These are phyloP conservation scores for Ophiodon elongatus DNA, from an alignment of 2,113 vertebrate genomes.

Conservation along the genomic window DNA sequence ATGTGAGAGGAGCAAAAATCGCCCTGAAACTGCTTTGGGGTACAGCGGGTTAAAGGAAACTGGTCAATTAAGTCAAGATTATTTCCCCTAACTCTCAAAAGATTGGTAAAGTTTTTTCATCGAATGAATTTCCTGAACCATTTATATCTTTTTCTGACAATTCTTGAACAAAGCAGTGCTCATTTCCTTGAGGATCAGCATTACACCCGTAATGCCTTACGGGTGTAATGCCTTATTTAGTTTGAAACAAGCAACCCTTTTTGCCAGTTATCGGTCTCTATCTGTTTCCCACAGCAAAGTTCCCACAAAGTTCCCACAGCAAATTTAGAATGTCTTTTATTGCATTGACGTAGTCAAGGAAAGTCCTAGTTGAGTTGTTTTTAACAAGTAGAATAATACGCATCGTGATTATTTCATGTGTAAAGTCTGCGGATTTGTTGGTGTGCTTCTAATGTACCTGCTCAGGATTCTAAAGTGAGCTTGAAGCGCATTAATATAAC, in stretches of 20 bases:
- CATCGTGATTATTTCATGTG: neutral
- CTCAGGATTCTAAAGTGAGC: neutral
- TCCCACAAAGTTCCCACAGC: too few relatives aligned
- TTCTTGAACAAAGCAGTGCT: neutral
- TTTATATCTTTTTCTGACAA: neutral
- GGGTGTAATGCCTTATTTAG: too few relatives aligned
- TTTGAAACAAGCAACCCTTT: neutral
- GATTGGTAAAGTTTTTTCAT: neutral
- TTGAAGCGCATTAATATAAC: constrained; percentile 16
- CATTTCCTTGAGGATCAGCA: neutral
- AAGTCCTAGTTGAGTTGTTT: too few relatives aligned
- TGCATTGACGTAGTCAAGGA: too few relatives aligned
- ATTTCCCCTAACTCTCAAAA: neutral
- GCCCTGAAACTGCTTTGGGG: neutral
- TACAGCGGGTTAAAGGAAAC: neutral
- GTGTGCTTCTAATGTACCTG: neutral
- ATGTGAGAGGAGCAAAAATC: neutral
- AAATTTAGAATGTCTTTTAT: too few relatives aligned
- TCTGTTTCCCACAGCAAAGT: too few relatives aligned
- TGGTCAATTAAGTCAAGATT: neutral
- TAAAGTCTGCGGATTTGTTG: neutral
- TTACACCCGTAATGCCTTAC: neutral
- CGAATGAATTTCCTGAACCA: too few relatives aligned
- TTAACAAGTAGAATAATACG: too few relatives aligned
- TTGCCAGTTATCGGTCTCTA: neutral